Evolutionary conservation across 2,888 invertebrate species (phyloP).

Genomic region (Cantharis rufa): DNA sequence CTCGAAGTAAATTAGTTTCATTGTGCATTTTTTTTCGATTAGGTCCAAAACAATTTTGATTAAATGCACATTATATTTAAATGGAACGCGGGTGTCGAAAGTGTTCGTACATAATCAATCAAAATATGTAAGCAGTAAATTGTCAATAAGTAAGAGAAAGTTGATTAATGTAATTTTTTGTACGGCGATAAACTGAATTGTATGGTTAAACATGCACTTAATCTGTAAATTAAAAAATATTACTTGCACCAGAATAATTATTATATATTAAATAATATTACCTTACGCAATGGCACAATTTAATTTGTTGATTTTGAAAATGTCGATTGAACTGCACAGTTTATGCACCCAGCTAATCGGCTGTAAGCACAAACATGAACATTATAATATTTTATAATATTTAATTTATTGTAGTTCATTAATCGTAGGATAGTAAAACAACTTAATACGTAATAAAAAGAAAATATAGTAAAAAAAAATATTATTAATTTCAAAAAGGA

Average conservation of each 20-base stretch:
- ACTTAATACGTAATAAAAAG: neutral
- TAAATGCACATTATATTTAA: neutral
- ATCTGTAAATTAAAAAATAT: neutral
- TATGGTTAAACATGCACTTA: neutral
- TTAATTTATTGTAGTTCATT: neutral
- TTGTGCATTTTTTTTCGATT: neutral
- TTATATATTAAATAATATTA: neutral
- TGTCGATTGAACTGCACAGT: too few species aligned
- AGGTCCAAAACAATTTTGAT: neutral
- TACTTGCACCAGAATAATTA: neutral
- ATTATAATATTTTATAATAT: too few species aligned
- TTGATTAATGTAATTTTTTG: neutral
- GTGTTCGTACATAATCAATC: slow-evolving; percentile 1
- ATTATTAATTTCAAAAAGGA: neutral
- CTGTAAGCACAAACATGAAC: too few species aligned
- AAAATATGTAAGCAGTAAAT: neutral
- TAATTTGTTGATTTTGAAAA: neutral
- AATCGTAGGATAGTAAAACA: neutral
- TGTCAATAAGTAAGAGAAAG: neutral
- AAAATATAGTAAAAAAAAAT: neutral
- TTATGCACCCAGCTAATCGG: neutral
- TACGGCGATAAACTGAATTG: neutral
- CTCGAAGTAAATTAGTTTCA: neutral
- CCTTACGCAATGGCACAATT: neutral
- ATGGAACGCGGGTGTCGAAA: neutral